Conservation (phyloP, 2,113 vertebrate species). For the Acinonyx jubatus region DNA sequence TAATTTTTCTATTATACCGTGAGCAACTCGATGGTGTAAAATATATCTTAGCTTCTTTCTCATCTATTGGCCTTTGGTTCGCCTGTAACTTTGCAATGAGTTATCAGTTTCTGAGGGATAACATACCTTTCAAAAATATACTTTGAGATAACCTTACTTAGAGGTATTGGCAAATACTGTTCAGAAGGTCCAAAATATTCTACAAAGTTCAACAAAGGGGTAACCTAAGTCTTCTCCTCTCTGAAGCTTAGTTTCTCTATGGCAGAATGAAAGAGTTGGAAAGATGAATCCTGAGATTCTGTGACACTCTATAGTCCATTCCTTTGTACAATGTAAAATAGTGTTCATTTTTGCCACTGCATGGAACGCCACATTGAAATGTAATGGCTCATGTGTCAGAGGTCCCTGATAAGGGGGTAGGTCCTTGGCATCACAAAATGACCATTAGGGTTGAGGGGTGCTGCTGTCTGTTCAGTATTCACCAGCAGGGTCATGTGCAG, state of each 20-base stretch:
- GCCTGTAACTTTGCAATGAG: not conserved
- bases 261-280: not conserved
- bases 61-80: not conserved
- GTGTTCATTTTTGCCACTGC: not conserved
- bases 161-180: not conserved
- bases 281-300: not conserved
- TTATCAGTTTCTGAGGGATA: not conserved
- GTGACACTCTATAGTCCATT: not conserved
- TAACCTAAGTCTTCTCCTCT: not conserved
- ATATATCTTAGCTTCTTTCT: not conserved
- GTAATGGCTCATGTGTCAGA: not conserved
- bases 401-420: not conserved
- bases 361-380: not conserved
- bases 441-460: fast-evolving
- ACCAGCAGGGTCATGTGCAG: not conserved
- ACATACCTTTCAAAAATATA: not conserved
- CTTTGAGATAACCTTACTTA: not conserved
- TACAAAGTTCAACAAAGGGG: not conserved
- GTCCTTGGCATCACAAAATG: not conserved
- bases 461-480: too few species aligned
- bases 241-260: not conserved
- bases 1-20: not conserved
- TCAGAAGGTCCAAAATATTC: not conserved
- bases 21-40: not conserved
- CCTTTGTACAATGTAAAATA: not conserved